Conservation (phyloP, 2,113 vertebrate species). For the Pseudopodoces humilis region DNA sequence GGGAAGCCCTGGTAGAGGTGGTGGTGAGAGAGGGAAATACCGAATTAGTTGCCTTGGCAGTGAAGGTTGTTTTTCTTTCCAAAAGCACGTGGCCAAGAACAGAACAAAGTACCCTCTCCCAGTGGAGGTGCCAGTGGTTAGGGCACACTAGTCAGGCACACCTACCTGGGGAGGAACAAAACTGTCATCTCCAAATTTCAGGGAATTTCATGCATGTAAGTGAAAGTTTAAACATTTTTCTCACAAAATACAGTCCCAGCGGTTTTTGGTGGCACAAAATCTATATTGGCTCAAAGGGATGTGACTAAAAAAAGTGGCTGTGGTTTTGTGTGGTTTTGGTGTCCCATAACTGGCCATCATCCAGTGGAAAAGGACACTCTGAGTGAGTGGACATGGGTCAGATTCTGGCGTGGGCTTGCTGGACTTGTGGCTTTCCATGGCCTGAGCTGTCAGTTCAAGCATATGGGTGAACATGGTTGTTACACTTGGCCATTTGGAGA, state of each 20-base stretch:
- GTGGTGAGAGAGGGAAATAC: neutral
- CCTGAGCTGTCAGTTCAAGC: neutral
- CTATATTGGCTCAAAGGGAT: neutral
- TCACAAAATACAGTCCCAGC: neutral
- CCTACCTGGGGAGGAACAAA: neutral
- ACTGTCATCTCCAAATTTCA: neutral
- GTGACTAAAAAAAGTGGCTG: neutral
- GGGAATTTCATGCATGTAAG: neutral
- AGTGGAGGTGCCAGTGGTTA: neutral
- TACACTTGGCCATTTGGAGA: neutral
- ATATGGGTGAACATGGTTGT: neutral
- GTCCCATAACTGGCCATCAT: accelerated
- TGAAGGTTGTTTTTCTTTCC: neutral
- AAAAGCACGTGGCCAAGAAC: neutral
- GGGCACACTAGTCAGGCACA: neutral
- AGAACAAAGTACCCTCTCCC: neutral
- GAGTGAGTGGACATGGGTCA: neutral
- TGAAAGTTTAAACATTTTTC: neutral
- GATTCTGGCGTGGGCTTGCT: neutral
- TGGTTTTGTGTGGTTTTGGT: neutral
- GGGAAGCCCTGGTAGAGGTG: neutral
- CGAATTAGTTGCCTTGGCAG: neutral
- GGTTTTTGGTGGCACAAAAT: neutral
- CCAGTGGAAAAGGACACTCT: neutral
- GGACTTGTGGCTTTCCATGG: neutral